phyloP scores from a whole-genome alignment of 2,888 invertebrate genomes.

The Agrochola litura region DNA sequence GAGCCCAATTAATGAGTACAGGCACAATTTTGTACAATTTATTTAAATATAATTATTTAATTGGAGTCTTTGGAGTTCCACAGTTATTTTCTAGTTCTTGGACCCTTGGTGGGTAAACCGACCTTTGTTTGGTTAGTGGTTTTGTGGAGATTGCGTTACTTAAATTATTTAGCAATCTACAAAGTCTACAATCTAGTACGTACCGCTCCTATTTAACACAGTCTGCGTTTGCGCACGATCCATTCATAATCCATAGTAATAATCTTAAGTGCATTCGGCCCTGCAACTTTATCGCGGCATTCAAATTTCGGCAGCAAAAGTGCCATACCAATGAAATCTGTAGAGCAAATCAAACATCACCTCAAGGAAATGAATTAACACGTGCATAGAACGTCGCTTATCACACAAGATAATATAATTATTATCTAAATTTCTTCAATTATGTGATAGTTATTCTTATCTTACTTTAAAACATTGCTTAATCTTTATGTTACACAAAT shows the following conservation, averaged over 20 bases:
- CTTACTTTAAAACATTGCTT: slow-evolving; percentile 1
- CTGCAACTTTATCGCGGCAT: neutral
- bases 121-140: neutral
- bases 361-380: slow-evolving; percentile 14
- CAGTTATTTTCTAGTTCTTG: slow-evolving; percentile 16
- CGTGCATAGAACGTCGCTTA: neutral
- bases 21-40: slow-evolving; percentile 17
- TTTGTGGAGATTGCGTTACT: slow-evolving; percentile 7
- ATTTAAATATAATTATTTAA: slow-evolving; percentile 21
- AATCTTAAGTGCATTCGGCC: neutral
- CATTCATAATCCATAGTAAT: neutral
- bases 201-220: neutral
- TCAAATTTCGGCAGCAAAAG: neutral
- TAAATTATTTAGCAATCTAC: slow-evolving; percentile 2
- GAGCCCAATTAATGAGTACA: slow-evolving; percentile 30
- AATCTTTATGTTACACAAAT: slow-evolving; percentile 15
- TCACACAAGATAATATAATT: slow-evolving; percentile 17
- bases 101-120: neutral
- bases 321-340: neutral
- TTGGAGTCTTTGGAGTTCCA: neutral
- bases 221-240: neutral
- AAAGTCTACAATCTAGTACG: neutral
- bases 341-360: neutral
- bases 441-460: slow-evolving; percentile 10
- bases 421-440: slow-evolving; percentile 22